Conservation (phyloP, 2,797 vertebrate species). For the Rhodeus uyekii region DNA sequence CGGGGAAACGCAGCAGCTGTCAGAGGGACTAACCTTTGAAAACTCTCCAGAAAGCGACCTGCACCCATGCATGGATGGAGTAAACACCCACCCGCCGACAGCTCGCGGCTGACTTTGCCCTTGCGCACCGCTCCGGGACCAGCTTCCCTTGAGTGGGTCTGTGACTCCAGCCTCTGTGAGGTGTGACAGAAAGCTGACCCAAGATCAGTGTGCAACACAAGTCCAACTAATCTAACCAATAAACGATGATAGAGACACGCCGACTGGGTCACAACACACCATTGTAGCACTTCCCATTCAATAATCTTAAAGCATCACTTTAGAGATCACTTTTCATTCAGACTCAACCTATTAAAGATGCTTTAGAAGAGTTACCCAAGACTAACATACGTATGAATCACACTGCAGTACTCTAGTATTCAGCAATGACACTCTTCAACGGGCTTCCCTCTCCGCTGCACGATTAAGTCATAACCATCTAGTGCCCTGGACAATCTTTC, state of each 20-base stretch:
- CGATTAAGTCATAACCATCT: slow-evolving; percentile 40
- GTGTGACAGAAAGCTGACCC: not conserved
- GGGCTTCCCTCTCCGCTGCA: slow-evolving; percentile 35
- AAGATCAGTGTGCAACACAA: slow-evolving; percentile 2
- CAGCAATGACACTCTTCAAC: not conserved
- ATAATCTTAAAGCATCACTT: not conserved
- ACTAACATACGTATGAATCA: slow-evolving; percentile 26
- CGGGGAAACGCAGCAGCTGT: slow-evolving; percentile 40
- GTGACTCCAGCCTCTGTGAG: slow-evolving; percentile 5
- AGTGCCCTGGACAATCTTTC: slow-evolving; percentile 3
- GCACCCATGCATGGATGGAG: not conserved
- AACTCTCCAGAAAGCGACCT: slow-evolving; percentile 31
- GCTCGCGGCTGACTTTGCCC: slow-evolving; percentile 20
- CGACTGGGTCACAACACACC: not conserved
- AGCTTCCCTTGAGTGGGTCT: slow-evolving; percentile 14
- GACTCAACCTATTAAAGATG: not conserved
- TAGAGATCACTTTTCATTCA: not conserved
- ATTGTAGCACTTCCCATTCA: slow-evolving; percentile 4
- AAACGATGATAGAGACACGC: not conserved
- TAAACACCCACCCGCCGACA: slow-evolving; percentile 22
- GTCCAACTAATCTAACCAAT: not conserved
- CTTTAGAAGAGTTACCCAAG: not conserved
- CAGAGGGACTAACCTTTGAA: slow-evolving; percentile 38
- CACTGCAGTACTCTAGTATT: slow-evolving; percentile 36
- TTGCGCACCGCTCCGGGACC: slow-evolving; percentile 22